These are phyloP conservation scores for Adelges cooleyi DNA, from an alignment of 1,140 invertebrate genomes.

Conservation along the genomic window DNA sequence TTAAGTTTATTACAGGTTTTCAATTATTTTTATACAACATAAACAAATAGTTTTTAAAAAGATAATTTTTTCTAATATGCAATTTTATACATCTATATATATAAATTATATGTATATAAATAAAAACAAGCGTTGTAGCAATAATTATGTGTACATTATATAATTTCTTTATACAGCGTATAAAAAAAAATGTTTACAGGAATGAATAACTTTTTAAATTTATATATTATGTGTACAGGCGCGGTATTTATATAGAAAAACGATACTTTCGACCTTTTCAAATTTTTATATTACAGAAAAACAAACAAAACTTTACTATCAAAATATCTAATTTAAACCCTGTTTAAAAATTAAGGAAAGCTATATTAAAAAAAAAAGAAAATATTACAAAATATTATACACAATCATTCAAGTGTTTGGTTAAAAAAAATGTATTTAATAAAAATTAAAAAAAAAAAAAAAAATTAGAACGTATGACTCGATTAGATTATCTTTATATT, in stretches of 20 bases:
- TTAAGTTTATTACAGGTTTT: conserved; percentile 9
- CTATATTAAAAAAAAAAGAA: conserved; percentile 20
- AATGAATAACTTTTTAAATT: conserved; percentile 14
- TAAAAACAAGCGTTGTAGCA: conserved; percentile 13
- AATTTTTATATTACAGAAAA: conserved; percentile 26
- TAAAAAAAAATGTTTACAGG: conserved; percentile 18
- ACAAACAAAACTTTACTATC: conserved; percentile 25
- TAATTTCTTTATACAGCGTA: conserved; percentile 28
- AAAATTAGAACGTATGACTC: no score
- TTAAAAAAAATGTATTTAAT: no score
- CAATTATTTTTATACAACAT: conserved; percentile 9
- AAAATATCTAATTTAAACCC: conserved; percentile 24
- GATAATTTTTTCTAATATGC: conserved; percentile 16
- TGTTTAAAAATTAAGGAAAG: conserved; percentile 24
- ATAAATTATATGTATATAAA: not conserved
- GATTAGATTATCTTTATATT: no score
- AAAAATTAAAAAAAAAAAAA: conserved; percentile 15
- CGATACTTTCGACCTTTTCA: conserved; percentile 14
- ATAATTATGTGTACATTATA: conserved; percentile 20
- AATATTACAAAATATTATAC: conserved; percentile 28
- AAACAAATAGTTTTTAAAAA: conserved; percentile 21
- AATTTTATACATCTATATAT: conserved; percentile 27
- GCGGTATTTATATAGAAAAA: conserved; percentile 22
- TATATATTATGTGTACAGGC: conserved; percentile 1
- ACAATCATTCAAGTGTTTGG: conserved; percentile 10